phyloP scores from a whole-genome alignment of 2,888 invertebrate species.

The Melinaea menophilus region DNA sequence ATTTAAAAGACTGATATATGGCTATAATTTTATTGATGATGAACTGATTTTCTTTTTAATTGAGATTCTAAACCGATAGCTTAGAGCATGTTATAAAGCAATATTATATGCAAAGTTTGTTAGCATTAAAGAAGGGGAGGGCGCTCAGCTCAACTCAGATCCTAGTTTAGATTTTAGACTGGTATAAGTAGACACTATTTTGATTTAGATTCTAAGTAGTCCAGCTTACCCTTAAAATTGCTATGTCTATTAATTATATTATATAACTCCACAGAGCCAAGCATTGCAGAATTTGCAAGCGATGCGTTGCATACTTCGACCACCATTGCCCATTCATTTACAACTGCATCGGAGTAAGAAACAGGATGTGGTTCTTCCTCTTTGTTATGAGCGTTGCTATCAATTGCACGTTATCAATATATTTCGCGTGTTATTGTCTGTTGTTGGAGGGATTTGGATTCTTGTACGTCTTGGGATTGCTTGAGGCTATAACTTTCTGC shows the following conservation, averaged over 20 bases:
- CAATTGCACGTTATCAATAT: slow-evolving; percentile 91
- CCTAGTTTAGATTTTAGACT: no score
- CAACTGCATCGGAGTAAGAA: slow-evolving; percentile 94
- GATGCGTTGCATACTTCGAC: slow-evolving; percentile 93
- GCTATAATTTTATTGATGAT: no score
- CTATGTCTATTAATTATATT: not conserved
- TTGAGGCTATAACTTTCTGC: slow-evolving; percentile 91
- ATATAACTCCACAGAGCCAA: slow-evolving; percentile 79
- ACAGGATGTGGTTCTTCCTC: slow-evolving; percentile 95
- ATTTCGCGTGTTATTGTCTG: slow-evolving; percentile 91
- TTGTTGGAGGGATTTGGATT: slow-evolving; percentile 90
- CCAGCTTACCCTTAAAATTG: no score
- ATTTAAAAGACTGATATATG: no score
- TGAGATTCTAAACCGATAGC: no score
- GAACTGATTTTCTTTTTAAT: no score
- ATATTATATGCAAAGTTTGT: no score
- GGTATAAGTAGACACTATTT: no score
- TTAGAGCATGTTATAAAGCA: no score
- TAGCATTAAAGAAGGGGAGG: no score
- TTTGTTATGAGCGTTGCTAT: slow-evolving; percentile 93
- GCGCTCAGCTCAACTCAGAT: no score
- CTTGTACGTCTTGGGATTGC: slow-evolving; percentile 88
- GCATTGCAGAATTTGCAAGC: slow-evolving; percentile 94
- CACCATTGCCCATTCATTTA: slow-evolving; percentile 98
- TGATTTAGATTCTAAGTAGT: no score